Base-by-base conservation (phyloP, 1,140 invertebrate genomes). In the Meteorus sp. region DNA sequence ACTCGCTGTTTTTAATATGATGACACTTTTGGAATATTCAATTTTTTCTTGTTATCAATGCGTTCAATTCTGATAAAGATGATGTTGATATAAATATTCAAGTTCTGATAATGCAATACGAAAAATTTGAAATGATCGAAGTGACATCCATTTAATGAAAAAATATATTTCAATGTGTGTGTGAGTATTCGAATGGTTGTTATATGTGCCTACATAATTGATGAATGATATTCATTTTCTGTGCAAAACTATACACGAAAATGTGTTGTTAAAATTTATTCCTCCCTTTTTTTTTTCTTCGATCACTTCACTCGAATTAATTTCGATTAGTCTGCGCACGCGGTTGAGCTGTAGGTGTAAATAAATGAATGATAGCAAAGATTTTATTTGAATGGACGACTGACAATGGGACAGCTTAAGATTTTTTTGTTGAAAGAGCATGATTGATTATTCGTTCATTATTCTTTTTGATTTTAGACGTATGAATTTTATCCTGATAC, bases 401-500 rank as follows among this genome's bases (percentile, higher is more conserved):
- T 39, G 37, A 62, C 60, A 62, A 62, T 62, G 51, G 60, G 51
- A 55, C 27, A 56, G 60, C 55, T 62, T 59, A 62, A 59, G 35
- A 31, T n/a, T 50, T 43, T 62, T 55, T 44, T 41, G 52, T 50
- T 62, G 56, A 59, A 51, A 51, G 45, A 57, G 56, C n/a, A 62
- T 62, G 60, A 62, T 62, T 62, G 51, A 62, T 62, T 62, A n/a
- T n/a, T n/a, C n/a, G n/a, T n/a, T n/a, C n/a, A 59, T 59, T 44
- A 23, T 44, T 27, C 54, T 47, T 57, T 61, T 44, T 53, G 39
- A n/a, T 3, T 37, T 4, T 11, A 27, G 8, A 25, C 11, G 13
- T 1, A 11, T 29, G 6, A 44, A 8, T n/a, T n/a, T n/a, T n/a
- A 44, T 25, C 17, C 33, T 35, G 47, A 56, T 47, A 48, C 44